These are phyloP conservation scores for Tursiops truncatus DNA, from an alignment of 2,113 vertebrate genomes.

Conservation along the genomic window DNA sequence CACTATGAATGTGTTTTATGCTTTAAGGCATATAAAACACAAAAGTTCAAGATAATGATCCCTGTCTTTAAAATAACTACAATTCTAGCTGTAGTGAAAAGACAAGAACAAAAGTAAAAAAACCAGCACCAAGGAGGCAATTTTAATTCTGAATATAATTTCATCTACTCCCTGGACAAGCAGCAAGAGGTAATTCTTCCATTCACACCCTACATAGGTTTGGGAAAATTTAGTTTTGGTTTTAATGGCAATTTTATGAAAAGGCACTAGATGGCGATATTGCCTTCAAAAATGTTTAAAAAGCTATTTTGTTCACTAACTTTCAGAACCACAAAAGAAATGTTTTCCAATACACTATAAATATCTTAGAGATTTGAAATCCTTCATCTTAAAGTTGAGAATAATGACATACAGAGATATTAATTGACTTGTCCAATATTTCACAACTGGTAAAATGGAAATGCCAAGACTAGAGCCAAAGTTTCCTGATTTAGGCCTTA, in stretches of 20 bases:
- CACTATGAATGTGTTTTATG: not conserved
- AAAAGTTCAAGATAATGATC: not conserved
- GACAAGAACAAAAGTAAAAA: not conserved
- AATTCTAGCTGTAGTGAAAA: constrained; percentile 14
- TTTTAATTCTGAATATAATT: constrained; percentile 38
- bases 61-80: not conserved
- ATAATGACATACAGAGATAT: not conserved
- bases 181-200: not conserved
- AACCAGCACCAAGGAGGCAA: not conserved
- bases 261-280: constrained; percentile 65
- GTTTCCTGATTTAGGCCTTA: not conserved
- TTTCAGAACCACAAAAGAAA: not conserved
- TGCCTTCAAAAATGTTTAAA: not conserved
- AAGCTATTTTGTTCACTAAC: not conserved
- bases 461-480: not conserved
- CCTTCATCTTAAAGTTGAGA: not conserved
- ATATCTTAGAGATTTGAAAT: not conserved
- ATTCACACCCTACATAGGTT: not conserved
- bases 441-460: not conserved
- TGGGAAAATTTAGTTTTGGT: not conserved
- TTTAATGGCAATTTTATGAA: constrained; percentile 29
- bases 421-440: not conserved
- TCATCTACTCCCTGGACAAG: not conserved
- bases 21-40: constrained; percentile 26
- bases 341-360: not conserved